These are phyloP conservation scores for Phalacrocorax brasilianus DNA, from an alignment of 2,113 vertebrate genomes.

Conservation along the genomic window DNA sequence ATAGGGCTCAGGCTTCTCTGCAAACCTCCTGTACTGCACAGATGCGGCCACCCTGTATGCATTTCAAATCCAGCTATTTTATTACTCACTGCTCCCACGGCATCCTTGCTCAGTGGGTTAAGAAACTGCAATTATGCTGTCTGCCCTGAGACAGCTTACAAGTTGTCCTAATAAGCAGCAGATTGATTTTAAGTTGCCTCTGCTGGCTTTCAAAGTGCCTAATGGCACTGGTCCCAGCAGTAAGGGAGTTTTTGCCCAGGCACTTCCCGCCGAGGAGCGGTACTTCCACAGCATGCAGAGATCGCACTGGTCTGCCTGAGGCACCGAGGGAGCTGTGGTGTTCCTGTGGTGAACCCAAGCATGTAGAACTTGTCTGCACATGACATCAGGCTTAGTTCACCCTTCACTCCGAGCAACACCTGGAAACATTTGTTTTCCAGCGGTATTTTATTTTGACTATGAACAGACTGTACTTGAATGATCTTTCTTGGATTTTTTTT, in stretches of 20 bases:
- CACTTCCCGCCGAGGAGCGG: accelerated
- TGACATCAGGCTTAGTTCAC: background rate
- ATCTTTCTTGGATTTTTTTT: background rate
- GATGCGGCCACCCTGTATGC: too few species aligned
- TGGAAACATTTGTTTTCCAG: slow-evolving; percentile 5
- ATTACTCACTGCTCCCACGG: background rate
- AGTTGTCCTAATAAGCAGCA: background rate
- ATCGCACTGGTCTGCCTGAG: background rate
- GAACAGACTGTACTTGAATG: background rate
- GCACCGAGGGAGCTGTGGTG: accelerated
- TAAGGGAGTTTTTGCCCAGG: background rate
- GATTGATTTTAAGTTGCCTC: background rate
- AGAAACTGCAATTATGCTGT: background rate
- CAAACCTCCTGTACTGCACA: background rate
- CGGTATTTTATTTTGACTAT: background rate
- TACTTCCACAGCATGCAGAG: background rate
- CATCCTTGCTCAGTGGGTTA: background rate
- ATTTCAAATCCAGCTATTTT: background rate
- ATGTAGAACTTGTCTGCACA: background rate
- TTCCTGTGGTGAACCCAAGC: background rate
- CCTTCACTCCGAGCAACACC: background rate
- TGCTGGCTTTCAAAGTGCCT: background rate
- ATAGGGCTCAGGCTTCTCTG: background rate
- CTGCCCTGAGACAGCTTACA: background rate
- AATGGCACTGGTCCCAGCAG: background rate